Evolutionary conservation across 37 sponge, comb jelly and placozoan genomes (phyloP).

Genomic region (Aphrocallistes beatrix): DNA sequence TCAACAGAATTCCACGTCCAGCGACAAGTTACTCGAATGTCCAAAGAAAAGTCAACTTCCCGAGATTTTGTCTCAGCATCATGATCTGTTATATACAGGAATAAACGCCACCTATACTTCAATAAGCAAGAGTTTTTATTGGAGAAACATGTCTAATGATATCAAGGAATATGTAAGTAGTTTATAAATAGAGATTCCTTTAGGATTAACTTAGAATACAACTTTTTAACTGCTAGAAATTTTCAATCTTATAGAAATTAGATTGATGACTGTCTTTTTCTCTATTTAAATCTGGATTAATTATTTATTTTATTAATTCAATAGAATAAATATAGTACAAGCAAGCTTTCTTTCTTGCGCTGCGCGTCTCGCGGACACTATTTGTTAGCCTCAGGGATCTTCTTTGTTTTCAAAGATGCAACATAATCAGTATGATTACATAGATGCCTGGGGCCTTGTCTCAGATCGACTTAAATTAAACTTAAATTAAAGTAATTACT

Average conservation of each 20-base stretch:
- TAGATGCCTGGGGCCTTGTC: too few species aligned
- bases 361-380: background rate
- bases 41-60: background rate
- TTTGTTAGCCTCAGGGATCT: too few species aligned
- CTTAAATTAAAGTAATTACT: too few species aligned
- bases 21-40: background rate
- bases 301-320: background rate
- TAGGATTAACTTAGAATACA: too few species aligned
- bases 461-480: too few species aligned
- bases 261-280: too few species aligned
- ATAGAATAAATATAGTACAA: background rate
- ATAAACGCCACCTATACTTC: background rate
- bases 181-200: too few species aligned
- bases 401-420: too few species aligned
- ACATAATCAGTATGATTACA: too few species aligned
- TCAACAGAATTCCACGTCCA: background rate
- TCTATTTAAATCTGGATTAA: too few species aligned
- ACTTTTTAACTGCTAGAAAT: too few species aligned
- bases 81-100: background rate
- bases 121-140: background rate
- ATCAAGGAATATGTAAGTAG: background rate
- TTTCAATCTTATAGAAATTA: too few species aligned
- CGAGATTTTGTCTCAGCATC: background rate
- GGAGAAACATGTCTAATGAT: conserved; percentile 7
- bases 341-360: background rate